These are phyloP conservation scores for Rhaphigaster nebulosa DNA, from an alignment of 2,888 invertebrate species.

Conservation along the genomic window DNA sequence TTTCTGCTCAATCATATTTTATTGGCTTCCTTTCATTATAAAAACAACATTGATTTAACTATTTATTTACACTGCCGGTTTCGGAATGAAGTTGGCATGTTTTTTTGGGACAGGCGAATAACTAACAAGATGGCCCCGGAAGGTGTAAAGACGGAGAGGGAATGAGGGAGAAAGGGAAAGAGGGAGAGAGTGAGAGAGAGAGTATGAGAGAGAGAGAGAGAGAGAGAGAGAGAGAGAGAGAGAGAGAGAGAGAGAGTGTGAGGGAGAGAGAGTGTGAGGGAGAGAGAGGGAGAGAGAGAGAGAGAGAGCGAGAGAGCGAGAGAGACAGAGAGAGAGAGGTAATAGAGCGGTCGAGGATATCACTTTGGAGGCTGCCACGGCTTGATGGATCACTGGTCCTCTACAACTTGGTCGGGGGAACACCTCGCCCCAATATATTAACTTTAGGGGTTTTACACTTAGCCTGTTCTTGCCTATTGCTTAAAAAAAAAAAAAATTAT, in stretches of 20 bases:
- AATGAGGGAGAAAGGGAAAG: no score
- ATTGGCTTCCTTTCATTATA: not conserved
- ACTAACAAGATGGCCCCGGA: slow-evolving; percentile 29
- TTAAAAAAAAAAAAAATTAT: not conserved
- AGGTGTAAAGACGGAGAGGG: slow-evolving; percentile 30
- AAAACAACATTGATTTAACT: not conserved
- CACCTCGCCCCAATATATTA: slow-evolving; percentile 5
- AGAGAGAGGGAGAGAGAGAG: not conserved
- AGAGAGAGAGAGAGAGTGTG: not conserved
- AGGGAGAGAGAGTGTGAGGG: not conserved
- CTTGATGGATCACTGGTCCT: slow-evolving; percentile 28
- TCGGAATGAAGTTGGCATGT: not conserved
- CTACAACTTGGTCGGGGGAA: not conserved
- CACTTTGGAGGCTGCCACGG: not conserved
- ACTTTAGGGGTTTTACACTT: slow-evolving; percentile 33
- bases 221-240: slow-evolving; percentile 45
- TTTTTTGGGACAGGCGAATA: not conserved
- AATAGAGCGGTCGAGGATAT: slow-evolving; percentile 48
- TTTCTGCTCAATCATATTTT: no score
- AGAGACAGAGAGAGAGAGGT: slow-evolving; percentile 43
- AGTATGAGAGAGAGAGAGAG: not conserved
- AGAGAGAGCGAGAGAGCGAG: slow-evolving; percentile 5
- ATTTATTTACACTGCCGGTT: not conserved
- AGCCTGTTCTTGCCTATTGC: not conserved
- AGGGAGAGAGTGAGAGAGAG: not conserved